Evolutionary conservation across 2,888 invertebrate species (phyloP).

Genomic region (Netelia melanura): DNA sequence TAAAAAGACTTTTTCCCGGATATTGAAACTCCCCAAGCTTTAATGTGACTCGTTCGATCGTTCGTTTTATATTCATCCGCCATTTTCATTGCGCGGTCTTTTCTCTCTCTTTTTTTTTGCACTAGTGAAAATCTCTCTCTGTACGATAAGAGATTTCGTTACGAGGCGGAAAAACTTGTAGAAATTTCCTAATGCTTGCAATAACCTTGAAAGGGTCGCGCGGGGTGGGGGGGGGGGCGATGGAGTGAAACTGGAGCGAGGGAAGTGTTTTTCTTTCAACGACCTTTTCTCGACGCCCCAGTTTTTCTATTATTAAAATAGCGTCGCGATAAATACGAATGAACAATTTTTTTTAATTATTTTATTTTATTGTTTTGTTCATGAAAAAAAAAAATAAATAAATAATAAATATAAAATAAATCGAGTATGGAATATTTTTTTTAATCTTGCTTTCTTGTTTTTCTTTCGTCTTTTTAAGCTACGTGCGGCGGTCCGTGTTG

Average conservation of each 20-base stretch:
- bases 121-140: neutral
- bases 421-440: neutral
- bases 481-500: conserved; percentile 90
- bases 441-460: neutral
- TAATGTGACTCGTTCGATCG: conserved; percentile 41
- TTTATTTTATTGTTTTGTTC: neutral
- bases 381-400: too few species aligned
- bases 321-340: neutral
- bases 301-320: conserved; percentile 31
- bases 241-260: neutral
- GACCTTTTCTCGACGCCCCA: neutral
- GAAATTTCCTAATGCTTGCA: neutral
- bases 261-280: neutral
- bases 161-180: neutral
- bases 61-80: conserved; percentile 39
- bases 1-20: neutral
- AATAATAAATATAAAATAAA: too few species aligned
- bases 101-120: neutral
- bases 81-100: neutral
- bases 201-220: neutral
- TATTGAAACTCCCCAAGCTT: conserved; percentile 37
- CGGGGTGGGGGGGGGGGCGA: neutral
- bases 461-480: conserved; percentile 83
- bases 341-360: too few species aligned
- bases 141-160: neutral